Conservation (phyloP, 1,140 invertebrate genomes). For the honey bee (Apis mellifera) region DNA sequence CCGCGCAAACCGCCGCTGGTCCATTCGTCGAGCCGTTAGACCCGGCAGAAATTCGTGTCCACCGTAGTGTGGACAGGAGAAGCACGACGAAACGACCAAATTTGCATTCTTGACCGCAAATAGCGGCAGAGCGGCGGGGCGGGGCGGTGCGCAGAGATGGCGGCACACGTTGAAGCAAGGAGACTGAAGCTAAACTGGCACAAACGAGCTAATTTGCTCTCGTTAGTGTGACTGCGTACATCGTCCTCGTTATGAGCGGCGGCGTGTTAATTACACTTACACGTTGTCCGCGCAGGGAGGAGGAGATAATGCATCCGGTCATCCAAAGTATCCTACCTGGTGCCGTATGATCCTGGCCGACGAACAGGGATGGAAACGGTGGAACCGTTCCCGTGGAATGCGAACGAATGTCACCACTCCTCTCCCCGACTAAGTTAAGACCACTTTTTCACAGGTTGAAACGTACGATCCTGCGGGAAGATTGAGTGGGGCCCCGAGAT, state of each 20-base stretch:
- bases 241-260: constrained; percentile 69
- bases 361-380: constrained; percentile 50
- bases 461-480: neutral
- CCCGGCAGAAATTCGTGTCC: constrained; percentile 63
- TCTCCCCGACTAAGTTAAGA: constrained; percentile 9
- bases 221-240: constrained; percentile 71
- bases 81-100: constrained; percentile 61
- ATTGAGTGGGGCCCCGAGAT: no score
- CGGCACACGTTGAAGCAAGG: constrained; percentile 46
- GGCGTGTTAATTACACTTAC: constrained; percentile 74
- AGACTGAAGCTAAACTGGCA: constrained; percentile 69
- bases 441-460: neutral
- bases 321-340: constrained; percentile 50
- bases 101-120: constrained; percentile 75
- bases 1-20: constrained; percentile 38
- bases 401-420: constrained; percentile 19
- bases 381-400: constrained; percentile 30
- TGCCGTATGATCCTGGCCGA: constrained; percentile 15
- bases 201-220: constrained; percentile 75
- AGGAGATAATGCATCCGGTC: constrained; percentile 68
- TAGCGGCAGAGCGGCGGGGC: constrained; percentile 51
- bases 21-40: constrained; percentile 56
- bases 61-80: constrained; percentile 51
- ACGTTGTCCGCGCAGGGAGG: constrained; percentile 69
- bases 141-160: constrained; percentile 16